Base-by-base conservation (phyloP, 2,113 vertebrate genomes). In the Paracanthobrama guichenoti region DNA sequence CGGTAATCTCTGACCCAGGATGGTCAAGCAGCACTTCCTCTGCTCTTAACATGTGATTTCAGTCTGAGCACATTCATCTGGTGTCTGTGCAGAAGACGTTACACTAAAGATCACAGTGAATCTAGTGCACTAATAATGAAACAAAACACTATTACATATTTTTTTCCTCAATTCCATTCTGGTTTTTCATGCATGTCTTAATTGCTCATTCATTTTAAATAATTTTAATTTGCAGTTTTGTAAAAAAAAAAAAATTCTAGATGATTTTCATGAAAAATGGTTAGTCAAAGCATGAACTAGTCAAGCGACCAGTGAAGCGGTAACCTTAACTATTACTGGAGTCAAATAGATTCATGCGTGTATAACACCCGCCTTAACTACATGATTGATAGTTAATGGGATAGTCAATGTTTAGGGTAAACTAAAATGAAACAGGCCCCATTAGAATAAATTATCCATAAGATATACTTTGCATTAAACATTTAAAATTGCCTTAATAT, bases 1-100 rank as follows among this genome's bases (percentile, higher is more conserved):
- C 64, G 74, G 87, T 90, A 91, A 93, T 92, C 90, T 85, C 64
- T 67, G 64, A 67, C 28, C 64, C 13, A 35, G 64, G 28, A 67
- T 28, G 64, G 18, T 67, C 64, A 20, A 67, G 64, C 22, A 14
- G n/a, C n/a, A 14, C 39, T 24, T 46, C n/a, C 71, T 50, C 24
- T 50, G 22, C 11, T 4, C 62, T 66, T 14, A 31, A 9, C 62
- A 35, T 66, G 69, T 31, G 44, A 28, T 76, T 39, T 35, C 26
- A 44, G 69, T 53, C 39, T 1, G 42, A 44, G 39, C 9, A 73
- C 35, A 39, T 69, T 69, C 11, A 73, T 73, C 42, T 46, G 60
- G 42, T 24, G 42, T 46, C 69, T 13, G 22, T 1, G 11, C 42
- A n/a, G 12, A 72, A 44, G 39, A 72, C 6, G 1, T 73, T 46